Evolutionary conservation across 2,888 invertebrate genomes (phyloP).

Genomic region (Actias luna): DNA sequence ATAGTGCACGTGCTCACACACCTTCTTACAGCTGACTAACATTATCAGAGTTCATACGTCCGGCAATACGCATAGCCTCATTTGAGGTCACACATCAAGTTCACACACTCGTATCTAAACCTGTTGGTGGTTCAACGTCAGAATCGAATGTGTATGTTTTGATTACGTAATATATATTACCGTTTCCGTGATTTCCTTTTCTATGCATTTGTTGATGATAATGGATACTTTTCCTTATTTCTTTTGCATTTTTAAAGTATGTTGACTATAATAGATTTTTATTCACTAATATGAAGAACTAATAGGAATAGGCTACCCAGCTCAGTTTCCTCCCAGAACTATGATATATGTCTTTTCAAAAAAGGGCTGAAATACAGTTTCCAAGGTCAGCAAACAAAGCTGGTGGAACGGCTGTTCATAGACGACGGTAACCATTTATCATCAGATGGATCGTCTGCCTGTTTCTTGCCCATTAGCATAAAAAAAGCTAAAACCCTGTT

Average conservation of each 20-base stretch:
- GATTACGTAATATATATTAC: constrained; percentile 36
- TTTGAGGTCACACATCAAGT: constrained; percentile 74
- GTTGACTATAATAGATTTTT: neutral
- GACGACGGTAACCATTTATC: no score
- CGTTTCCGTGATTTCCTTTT: constrained; percentile 45
- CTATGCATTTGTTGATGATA: constrained; percentile 33
- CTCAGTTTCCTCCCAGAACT: no score
- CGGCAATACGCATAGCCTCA: constrained; percentile 50
- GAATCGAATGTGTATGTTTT: constrained; percentile 37
- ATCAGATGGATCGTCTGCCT: no score
- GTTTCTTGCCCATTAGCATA: no score
- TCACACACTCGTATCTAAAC: constrained; percentile 64
- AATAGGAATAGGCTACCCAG: no score
- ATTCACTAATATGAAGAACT: no score
- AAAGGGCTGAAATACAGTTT: no score
- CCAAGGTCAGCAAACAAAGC: no score
- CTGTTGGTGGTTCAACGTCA: constrained; percentile 40
- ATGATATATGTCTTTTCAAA: no score
- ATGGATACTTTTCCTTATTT: constrained; percentile 12
- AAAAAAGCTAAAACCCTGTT: no score
- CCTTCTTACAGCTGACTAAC: constrained; percentile 31
- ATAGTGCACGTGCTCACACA: constrained; percentile 48
- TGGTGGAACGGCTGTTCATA: no score
- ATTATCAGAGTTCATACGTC: constrained; percentile 52
- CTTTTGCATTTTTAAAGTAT: neutral